Conservation (phyloP, 2,888 invertebrate species). For the Hydroisotoma schaefferi region DNA sequence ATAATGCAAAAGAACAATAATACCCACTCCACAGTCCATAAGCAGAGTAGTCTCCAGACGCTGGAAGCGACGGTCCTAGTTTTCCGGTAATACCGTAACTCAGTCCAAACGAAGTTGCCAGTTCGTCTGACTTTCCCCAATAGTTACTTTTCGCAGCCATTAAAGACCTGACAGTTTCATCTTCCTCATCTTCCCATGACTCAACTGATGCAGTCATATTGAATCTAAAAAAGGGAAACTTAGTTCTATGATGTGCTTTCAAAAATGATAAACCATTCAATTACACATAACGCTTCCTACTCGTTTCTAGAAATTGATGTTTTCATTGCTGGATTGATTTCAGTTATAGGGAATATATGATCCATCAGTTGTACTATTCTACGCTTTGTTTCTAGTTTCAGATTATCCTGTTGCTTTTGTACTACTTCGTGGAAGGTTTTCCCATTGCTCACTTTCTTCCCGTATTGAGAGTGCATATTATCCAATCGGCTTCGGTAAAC, state of each 20-base stretch:
- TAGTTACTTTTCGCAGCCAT: slow-evolving; percentile 68
- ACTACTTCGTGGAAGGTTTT: slow-evolving; percentile 57
- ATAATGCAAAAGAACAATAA: slow-evolving; percentile 2
- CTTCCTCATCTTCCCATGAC: slow-evolving; percentile 49
- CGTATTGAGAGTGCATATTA: slow-evolving; percentile 59
- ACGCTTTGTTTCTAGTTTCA: slow-evolving; percentile 60
- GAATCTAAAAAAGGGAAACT: slow-evolving; percentile 48
- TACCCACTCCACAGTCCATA: slow-evolving; percentile 71
- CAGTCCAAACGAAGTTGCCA: slow-evolving; percentile 45
- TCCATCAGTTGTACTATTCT: slow-evolving; percentile 63
- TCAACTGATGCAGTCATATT: slow-evolving; percentile 31
- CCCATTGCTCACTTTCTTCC: slow-evolving; percentile 56
- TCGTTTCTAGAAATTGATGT: too few species aligned
- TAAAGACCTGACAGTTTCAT: slow-evolving; percentile 58
- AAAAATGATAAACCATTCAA: too few species aligned
- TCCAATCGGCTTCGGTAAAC: slow-evolving; percentile 64
- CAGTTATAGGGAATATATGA: slow-evolving; percentile 66
- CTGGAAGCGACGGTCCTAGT: slow-evolving; percentile 75
- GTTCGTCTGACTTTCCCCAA: slow-evolving; percentile 32
- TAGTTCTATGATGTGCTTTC: too few species aligned
- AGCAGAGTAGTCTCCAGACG: slow-evolving; percentile 76
- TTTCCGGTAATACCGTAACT: slow-evolving; percentile 52
- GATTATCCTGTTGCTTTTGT: slow-evolving; percentile 56
- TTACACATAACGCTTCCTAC: too few species aligned
- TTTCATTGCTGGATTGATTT: slow-evolving; percentile 54